Conservation (phyloP, 1,140 invertebrate genomes). For the Lepidurus apus region DNA sequence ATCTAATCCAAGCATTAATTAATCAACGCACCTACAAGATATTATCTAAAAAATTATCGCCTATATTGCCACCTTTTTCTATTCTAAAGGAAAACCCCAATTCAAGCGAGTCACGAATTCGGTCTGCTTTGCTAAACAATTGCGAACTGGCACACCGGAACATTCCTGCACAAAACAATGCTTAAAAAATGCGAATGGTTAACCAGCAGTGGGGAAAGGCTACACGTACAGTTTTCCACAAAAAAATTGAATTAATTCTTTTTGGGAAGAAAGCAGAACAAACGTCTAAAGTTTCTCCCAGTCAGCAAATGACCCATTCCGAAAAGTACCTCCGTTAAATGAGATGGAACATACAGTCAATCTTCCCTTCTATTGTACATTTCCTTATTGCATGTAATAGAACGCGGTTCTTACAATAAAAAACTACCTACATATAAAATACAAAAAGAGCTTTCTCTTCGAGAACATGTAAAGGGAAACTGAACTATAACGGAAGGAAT, state of each 20-base stretch:
- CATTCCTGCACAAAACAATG: not conserved
- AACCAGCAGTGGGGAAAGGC: not conserved
- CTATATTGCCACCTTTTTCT: not conserved
- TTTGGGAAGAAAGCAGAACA: conserved; percentile 17
- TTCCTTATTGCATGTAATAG: not conserved
- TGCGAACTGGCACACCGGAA: not conserved
- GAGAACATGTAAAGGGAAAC: too few relatives aligned
- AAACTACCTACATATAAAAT: not conserved
- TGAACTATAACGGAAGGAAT: not conserved
- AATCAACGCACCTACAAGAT: not conserved
- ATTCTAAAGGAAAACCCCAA: not conserved
- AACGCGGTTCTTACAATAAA: not conserved
- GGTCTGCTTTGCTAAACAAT: not conserved
- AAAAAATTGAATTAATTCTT: not conserved
- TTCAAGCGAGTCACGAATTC: not conserved
- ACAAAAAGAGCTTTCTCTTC: not conserved
- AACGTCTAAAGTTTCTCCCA: not conserved
- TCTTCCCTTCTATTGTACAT: not conserved
- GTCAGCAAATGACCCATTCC: not conserved
- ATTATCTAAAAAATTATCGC: not conserved
- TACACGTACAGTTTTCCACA: not conserved
- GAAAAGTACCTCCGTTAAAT: not conserved
- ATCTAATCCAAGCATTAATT: conserved; percentile 3
- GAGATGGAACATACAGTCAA: not conserved
- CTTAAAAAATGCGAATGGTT: not conserved